Evolutionary conservation across 2,113 vertebrate species (phyloP), one percentile per base, ranked within the genome.

Genomic region (Zosterops japonicus): DNA sequence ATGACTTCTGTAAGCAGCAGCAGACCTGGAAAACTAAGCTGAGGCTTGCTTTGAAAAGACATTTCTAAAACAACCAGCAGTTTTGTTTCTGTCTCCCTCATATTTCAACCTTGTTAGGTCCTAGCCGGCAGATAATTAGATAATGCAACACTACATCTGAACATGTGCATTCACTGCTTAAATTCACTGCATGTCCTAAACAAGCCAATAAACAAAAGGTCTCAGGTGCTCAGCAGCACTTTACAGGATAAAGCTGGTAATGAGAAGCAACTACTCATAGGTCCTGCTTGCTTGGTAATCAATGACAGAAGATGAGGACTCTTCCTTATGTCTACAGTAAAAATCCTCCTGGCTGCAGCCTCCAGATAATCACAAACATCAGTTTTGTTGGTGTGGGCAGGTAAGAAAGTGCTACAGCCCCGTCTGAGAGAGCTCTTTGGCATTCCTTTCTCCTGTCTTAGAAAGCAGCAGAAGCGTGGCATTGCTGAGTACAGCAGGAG

Each of bases 271-370:
- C 59, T 63, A 29, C 36, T 57, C 31, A 53, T 14, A 47, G 5
- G 9, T 22, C 0, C 0, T 42, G 42, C 35, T 41, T 63, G 28
- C 59, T 89, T 2, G 2, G 35, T 47, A 60, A 60, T 4, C 25
- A 87, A 16, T 3, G 11, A 24, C 42, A 39, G 14, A 57, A 71
- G 81, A 49, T 31, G 49, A 74, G 59, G 50, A n/a, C 44, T 55
- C 21, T n/a, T 74, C 39, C 35, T 87, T 50, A 29, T 35, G 35
- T 47, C 47, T 59, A 8, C 28, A 75, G 42, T 17, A 24, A 78
- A 63, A 71, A 15, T 16, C 21, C 56, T 69, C 4, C 35, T 4
- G 7, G 44, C 55, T 86, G 42, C 42, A 74, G 76, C 65, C 82
- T 85, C 42, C 59, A 50, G 64, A 39, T 74, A 70, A 63, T 44